Evolutionary conservation across 2,888 invertebrate species (phyloP).

Genomic region (Zaprionus lineosus): DNA sequence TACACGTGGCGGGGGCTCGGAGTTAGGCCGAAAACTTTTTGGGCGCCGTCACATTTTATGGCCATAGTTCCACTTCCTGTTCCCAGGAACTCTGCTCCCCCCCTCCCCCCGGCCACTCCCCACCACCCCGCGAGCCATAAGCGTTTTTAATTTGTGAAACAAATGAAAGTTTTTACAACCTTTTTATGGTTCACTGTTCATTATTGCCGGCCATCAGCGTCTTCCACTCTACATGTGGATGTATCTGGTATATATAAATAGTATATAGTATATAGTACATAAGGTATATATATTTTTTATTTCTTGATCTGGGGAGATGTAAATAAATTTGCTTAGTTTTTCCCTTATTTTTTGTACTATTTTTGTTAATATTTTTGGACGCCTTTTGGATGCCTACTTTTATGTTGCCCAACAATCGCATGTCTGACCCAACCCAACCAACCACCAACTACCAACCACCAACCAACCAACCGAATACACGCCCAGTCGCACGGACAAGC

Average conservation of each 20-base stretch:
- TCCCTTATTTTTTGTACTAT: constrained; percentile 23
- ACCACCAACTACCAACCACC: constrained; percentile 27
- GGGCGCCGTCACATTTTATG: constrained; percentile 66
- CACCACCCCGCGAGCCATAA: constrained; percentile 2
- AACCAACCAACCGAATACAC: constrained; percentile 28
- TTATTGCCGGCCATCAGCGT: constrained; percentile 57
- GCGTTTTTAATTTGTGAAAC: constrained; percentile 74
- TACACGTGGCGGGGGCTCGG: constrained; percentile 28
- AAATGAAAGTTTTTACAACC: constrained; percentile 77
- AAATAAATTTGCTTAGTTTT: constrained; percentile 22
- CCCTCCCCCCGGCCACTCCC: too few species aligned
- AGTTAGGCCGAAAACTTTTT: constrained; percentile 50
- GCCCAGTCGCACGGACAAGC: constrained; percentile 73
- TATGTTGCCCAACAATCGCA: constrained; percentile 69
- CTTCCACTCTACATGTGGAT: too few species aligned
- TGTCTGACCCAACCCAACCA: constrained; percentile 55
- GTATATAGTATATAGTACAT: too few species aligned
- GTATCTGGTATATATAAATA: too few species aligned
- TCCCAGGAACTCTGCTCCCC: too few species aligned
- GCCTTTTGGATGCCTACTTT: constrained; percentile 73
- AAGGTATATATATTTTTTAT: too few species aligned
- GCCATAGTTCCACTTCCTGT: constrained; percentile 21
- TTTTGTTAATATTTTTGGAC: constrained; percentile 70
- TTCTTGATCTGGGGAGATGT: too few species aligned
- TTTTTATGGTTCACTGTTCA: constrained; percentile 76